A percentile compares a stretch with the other conserved stretches of the same genome.
Evolutionary conservation across 2,888 invertebrate genomes (phyloP).

Genomic region (Trachelus troglodyta): DNA sequence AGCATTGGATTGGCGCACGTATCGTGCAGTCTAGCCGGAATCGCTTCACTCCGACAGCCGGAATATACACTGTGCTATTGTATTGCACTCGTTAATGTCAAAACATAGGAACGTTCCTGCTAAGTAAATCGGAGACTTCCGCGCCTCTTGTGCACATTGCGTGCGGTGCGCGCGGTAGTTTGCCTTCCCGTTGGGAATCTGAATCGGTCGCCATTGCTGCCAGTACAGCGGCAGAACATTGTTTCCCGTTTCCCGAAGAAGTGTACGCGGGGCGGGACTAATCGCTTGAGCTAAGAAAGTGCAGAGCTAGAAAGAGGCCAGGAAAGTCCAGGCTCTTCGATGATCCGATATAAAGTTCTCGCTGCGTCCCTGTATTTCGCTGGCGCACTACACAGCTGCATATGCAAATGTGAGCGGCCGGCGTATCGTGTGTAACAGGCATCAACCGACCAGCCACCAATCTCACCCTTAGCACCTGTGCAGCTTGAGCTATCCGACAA

Average conservation of each 20-base stretch:
- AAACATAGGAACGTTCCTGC: slow-evolving; percentile 48
- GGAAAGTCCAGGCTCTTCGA: neutral
- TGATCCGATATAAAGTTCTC: neutral
- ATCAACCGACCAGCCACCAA: slow-evolving; percentile 30
- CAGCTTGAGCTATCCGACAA: slow-evolving; percentile 54
- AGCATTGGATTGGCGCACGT: neutral
- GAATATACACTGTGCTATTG: neutral
- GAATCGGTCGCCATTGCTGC: neutral
- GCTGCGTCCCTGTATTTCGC: neutral
- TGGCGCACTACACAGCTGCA: neutral
- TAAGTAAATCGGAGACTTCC: slow-evolving; percentile 50
- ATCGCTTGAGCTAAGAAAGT: neutral
- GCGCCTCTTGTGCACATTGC: slow-evolving; percentile 9
- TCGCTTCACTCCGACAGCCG: neutral
- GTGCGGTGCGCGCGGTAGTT: neutral
- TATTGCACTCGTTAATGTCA: slow-evolving; percentile 48
- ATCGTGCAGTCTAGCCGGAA: neutral
- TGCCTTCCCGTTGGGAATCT: slow-evolving; percentile 6
- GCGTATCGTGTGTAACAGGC: slow-evolving; percentile 29
- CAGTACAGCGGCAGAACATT: too few species aligned
- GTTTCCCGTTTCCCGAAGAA: too few species aligned
- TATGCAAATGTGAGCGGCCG: slow-evolving; percentile 34
- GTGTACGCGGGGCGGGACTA: neutral
- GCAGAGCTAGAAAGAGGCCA: neutral
- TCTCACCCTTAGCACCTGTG: slow-evolving; percentile 32